These are phyloP conservation scores for Serilophus lunatus DNA, from an alignment of 2,113 vertebrate species.

Conservation along the genomic window DNA sequence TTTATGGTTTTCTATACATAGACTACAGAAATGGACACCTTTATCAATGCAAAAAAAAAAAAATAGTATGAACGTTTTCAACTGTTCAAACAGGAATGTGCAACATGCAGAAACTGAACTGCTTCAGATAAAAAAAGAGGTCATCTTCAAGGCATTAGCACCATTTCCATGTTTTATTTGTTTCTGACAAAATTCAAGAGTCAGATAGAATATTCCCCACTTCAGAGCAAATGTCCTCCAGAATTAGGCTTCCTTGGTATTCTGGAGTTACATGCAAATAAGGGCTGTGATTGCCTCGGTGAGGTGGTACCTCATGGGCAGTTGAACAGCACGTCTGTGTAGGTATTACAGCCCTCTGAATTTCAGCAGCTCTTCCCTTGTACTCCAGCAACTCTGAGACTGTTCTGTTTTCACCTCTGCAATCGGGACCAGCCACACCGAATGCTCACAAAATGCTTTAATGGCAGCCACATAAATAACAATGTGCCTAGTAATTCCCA, in stretches of 20 bases:
- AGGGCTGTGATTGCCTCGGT: not conserved
- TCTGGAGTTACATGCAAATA: not conserved
- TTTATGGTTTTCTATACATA: slow-evolving; percentile 58
- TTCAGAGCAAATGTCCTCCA: not conserved
- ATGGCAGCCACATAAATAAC: not conserved
- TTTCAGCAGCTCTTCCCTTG: not conserved
- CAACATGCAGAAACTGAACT: not conserved
- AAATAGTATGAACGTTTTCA: not conserved
- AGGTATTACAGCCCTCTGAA: not conserved
- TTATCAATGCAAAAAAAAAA: slow-evolving; percentile 2
- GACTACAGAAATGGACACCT: slow-evolving; percentile 33
- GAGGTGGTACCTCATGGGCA: not conserved
- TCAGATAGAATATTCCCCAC: not conserved
- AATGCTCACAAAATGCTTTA: not conserved
- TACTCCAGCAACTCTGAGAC: not conserved
- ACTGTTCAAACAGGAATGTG: not conserved
- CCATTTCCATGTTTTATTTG: not conserved
- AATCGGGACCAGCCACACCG: not conserved
- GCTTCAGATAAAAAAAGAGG: not conserved
- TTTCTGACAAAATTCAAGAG: not conserved
- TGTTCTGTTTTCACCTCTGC: not conserved
- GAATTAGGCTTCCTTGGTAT: not conserved
- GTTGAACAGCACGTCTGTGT: not conserved
- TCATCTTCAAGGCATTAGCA: not conserved
- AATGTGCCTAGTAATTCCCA: not conserved